Evolutionary conservation across 2,797 vertebrate species (phyloP), one percentile per base, ranked within the genome.

Genomic region (Rhynchonycteris naso): DNA sequence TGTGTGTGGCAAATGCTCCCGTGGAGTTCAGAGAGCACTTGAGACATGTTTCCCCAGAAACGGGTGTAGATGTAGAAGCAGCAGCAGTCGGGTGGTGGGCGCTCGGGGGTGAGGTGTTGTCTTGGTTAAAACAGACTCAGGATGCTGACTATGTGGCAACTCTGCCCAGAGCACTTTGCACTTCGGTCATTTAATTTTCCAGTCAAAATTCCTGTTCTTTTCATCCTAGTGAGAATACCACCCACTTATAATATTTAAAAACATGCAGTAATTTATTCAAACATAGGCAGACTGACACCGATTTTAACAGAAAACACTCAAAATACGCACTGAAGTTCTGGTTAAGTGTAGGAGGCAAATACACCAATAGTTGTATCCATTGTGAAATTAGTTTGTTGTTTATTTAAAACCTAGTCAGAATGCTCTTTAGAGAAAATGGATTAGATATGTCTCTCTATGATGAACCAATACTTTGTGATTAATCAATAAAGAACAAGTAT

Each of bases 31-130:
- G 24, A 24, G 38, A 4, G 26, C 4, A 9, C 28, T 28, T 15
- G n/a, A 28, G 47, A 24, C 0, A 0, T 15, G 18, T 7, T 56
- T 65, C 9, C 63, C 80, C 8, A 19, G 56, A 38, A 54, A 8
- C 43, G 52, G 1, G 1, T 0, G 7, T 7, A 30, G 14, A 8
- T 4, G 18, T 0, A 11, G 65, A 1, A 2, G n/a, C 21, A 66
- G 59, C 1, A 30, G 59, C 3, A 35, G 21, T 1, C 5, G 0
- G 9, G 35, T 30, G 26, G 5, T 11, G 24, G 56, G 19, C 3
- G 7, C 5, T 2, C 19, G 35, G 28, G 58, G 8, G 24, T 3
- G 6, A 26, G 7, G 28, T 8, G n/a, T 1, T 5, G 11, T 14
- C 52, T 38, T 24, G 22, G 30, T 18, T 47, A 22, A 24, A 72